phyloP scores from a whole-genome alignment of 2,888 invertebrate genomes.

The Incurvaria masculella region DNA sequence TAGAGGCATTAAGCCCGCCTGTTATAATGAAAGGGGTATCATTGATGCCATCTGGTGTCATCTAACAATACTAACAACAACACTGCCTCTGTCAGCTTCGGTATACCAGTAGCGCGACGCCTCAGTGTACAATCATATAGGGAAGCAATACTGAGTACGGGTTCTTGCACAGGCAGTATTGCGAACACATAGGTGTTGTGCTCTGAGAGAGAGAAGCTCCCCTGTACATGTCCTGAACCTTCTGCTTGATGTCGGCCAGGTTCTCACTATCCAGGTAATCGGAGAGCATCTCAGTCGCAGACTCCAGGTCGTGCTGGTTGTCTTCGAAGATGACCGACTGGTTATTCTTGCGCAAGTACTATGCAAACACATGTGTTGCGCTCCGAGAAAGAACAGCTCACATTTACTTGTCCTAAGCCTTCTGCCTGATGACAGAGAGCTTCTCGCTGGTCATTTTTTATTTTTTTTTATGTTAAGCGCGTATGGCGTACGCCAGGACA shows the following conservation, averaged over 20 bases:
- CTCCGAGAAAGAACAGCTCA: conserved; percentile 33
- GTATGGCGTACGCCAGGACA: too few relatives aligned
- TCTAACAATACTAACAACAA: too few relatives aligned
- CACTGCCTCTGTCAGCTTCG: too few relatives aligned
- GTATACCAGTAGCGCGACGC: too few relatives aligned
- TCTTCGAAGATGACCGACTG: conserved; percentile 99
- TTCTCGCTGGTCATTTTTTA: conserved; percentile 94
- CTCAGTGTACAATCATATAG: too few relatives aligned
- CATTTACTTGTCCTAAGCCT: conserved; percentile 98
- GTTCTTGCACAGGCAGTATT: too few relatives aligned
- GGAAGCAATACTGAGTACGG: too few relatives aligned
- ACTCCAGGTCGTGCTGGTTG: conserved; percentile 97
- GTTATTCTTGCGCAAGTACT: conserved; percentile 96
- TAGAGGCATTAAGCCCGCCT: too few relatives aligned
- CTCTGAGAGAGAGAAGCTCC: conserved; percentile 34
- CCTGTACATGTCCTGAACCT: conserved; percentile 98
- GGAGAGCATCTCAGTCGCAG: conserved; percentile 94
- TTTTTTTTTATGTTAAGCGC: too few relatives aligned
- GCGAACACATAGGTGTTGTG: too few relatives aligned
- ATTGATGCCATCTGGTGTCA: too few relatives aligned
- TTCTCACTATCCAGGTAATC: conserved; percentile 98
- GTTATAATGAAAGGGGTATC: too few relatives aligned
- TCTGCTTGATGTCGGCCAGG: conserved; percentile 96
- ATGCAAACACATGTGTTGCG: conserved; percentile 99
- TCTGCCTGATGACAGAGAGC: conserved; percentile 96